Evolutionary conservation across 1,140 invertebrate species (phyloP), one percentile per base, ranked within the genome.

Genomic region (Saxidomus purpurata): DNA sequence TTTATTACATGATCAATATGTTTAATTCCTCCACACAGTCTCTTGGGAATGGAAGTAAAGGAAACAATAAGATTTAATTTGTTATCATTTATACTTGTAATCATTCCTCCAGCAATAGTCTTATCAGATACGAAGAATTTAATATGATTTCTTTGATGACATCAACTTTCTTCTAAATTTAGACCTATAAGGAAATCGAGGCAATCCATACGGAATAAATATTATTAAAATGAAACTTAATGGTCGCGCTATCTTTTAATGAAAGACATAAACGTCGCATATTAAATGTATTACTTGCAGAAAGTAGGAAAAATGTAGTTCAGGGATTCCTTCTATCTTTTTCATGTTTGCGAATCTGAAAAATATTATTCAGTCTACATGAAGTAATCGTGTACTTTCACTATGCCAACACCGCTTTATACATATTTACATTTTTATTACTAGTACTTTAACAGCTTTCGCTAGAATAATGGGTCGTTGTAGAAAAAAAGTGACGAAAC

Each of bases 221-320:
- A 38, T 71, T 71, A 71, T 71, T 71, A 71, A 71, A 11, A 28
- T 38, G 34, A 28, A 71, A 36, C 36, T 71, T 71, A 71, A 71
- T 71, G n/a, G 6, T 15, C 25, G 59, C 15, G 22, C 6, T 63
- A 63, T 63, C 59, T 28, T 2, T 63, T 63, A 28, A 63, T 63
- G 59, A 63, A 63, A 28, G 25, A n/a, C 25, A 28, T 28, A 63
- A 55, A 55, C 15, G 22, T 19, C 11, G 15, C 3, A 22, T 55
- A 15, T 55, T 22, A 55, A 55, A 55, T 22, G 52, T 22, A 13
- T 55, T 55, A 55, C n/a, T 13, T 55, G 52, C 6, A 11, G n/a
- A 55, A 22, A 55, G n/a, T 13, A 22, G n/a, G 52, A 55, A 3
- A 55, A 15, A 22, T 11, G n/a, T 55, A 19, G 4, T 22, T 11